Conservation (phyloP, 2,113 vertebrate species). For the Saguinus imperator region DNA sequence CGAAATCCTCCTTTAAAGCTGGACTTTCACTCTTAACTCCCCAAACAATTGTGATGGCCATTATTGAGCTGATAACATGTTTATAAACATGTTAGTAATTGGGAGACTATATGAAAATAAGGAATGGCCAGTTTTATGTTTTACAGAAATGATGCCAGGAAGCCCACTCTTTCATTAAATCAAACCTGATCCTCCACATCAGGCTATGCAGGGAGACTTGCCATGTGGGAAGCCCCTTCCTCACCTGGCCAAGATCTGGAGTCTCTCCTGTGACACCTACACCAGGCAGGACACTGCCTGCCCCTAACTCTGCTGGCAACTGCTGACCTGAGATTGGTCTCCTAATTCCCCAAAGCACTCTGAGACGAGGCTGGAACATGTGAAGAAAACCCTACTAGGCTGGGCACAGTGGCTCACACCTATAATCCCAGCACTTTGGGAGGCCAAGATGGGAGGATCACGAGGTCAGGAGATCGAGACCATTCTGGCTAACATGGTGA, state of each 20-base stretch:
- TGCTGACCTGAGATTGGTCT: neutral
- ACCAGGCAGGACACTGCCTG: neutral
- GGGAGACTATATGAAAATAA: neutral
- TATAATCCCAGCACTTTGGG: too few relatives aligned
- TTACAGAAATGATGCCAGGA: neutral
- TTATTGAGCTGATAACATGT: neutral
- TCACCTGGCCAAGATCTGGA: neutral
- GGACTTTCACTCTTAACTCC: neutral
- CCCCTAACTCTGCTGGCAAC: too few relatives aligned
- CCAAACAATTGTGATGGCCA: neutral
- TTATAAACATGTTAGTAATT: neutral
- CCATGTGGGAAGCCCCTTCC: neutral
- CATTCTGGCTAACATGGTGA: too few relatives aligned
- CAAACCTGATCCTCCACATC: neutral
- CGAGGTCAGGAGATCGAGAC: too few relatives aligned
- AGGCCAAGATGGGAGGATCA: too few relatives aligned
- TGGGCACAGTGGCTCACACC: too few relatives aligned
- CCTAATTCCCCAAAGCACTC: neutral
- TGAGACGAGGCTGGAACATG: neutral
- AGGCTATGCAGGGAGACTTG: too few relatives aligned
- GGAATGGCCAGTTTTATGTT: neutral
- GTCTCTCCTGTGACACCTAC: neutral
- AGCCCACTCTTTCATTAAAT: neutral
- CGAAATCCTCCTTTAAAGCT: constrained; percentile 20
- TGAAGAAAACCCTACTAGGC: neutral